Evolutionary conservation across 1,140 invertebrate species (phyloP).

Genomic region (Meloidogyne chitwoodi): DNA sequence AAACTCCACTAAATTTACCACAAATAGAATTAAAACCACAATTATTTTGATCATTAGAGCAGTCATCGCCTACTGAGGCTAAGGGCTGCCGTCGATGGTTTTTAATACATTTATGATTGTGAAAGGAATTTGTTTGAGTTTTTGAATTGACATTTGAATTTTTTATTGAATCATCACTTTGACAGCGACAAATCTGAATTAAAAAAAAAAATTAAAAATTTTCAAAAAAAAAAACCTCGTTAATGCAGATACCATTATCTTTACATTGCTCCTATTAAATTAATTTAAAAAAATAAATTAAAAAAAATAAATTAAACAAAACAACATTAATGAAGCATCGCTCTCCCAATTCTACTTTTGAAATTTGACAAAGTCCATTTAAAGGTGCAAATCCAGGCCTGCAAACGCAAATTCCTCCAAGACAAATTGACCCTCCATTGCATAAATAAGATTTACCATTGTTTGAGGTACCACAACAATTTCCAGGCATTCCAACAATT

Average conservation of each 20-base stretch:
- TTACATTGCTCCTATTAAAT: conserved; percentile 47
- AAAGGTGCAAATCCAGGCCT: conserved; percentile 44
- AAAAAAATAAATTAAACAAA: not conserved
- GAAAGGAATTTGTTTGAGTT: conserved; percentile 4
- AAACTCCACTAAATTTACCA: conserved; percentile 47
- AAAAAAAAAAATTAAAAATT: too few species aligned
- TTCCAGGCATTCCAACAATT: conserved; percentile 25
- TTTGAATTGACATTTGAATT: not conserved
- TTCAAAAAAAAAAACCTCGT: conserved; percentile 25
- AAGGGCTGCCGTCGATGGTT: too few species aligned
- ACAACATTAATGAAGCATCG: conserved; percentile 36
- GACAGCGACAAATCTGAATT: conserved; percentile 12
- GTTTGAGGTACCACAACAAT: conserved; percentile 14
- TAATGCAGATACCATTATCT: conserved; percentile 38
- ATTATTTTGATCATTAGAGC: conserved; percentile 32
- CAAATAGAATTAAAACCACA: conserved; percentile 55
- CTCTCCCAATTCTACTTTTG: conserved; percentile 38
- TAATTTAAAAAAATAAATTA: too few species aligned
- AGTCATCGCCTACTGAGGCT: conserved; percentile 51
- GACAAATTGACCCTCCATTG: conserved; percentile 31
- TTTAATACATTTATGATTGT: conserved; percentile 21
- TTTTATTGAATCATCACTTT: not conserved
- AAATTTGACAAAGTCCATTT: conserved; percentile 40
- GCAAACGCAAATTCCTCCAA: conserved; percentile 40
- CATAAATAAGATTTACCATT: not conserved